Percentiles rank a stretch among this genome's conserved stretches.
These are phyloP conservation scores for Malurus elegans DNA, from an alignment of 2,113 vertebrate genomes.

Conservation along the genomic window DNA sequence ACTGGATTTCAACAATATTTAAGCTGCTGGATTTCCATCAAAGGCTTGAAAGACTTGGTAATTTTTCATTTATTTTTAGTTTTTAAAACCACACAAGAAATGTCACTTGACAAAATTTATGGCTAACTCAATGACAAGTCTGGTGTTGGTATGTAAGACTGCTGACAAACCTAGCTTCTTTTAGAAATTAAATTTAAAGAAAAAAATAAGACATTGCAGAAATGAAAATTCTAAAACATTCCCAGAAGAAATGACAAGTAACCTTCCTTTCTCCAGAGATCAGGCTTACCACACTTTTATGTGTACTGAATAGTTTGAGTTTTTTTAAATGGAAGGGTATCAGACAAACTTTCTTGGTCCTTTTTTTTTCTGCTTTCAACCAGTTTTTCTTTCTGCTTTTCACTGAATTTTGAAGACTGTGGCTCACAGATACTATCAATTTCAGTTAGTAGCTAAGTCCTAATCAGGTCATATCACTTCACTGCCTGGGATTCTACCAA, in stretches of 20 bases:
- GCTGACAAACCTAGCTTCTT: neutral
- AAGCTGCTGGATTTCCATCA: neutral
- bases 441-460: neutral
- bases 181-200: neutral
- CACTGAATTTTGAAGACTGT: neutral
- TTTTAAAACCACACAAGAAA: neutral
- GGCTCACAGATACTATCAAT: conserved; percentile 3
- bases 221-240: neutral
- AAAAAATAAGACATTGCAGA: neutral
- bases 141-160: neutral
- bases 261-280: neutral
- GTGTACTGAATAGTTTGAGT: neutral
- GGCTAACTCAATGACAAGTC: neutral
- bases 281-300: neutral
- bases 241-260: neutral
- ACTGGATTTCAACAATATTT: neutral
- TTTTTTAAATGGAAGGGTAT: neutral
- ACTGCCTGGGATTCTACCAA: neutral
- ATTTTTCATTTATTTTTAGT: neutral
- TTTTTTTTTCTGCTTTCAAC: neutral
- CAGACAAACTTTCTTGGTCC: neutral
- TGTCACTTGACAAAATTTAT: neutral
- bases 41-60: neutral
- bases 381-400: neutral
- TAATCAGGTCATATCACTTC: conserved; percentile 18